A percentile compares a stretch with the other conserved stretches of the same genome.
Conservation (phyloP, 2,797 vertebrate genomes). For the Ataeniobius toweri region DNA sequence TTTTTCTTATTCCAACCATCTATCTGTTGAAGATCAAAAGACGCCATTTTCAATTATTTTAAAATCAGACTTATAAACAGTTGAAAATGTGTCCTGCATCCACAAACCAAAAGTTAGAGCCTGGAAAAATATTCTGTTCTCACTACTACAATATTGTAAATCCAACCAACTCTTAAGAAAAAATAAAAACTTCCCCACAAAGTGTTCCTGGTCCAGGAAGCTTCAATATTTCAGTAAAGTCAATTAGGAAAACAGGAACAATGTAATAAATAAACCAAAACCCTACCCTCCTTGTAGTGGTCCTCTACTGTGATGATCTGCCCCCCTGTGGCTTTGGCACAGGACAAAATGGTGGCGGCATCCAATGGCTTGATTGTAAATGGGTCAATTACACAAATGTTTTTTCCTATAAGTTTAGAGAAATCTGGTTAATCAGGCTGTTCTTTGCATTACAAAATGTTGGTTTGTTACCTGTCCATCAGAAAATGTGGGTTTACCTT, state of each 20-base stretch:
- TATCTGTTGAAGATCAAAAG: not conserved
- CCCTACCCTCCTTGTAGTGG: slow-evolving; percentile 88
- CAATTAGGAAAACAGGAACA: not conserved
- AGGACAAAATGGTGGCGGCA: slow-evolving; percentile 81
- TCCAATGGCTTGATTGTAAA: slow-evolving; percentile 93
- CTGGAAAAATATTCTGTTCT: not conserved
- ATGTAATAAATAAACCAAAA: not conserved
- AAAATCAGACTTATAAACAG: not conserved
- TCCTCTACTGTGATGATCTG: slow-evolving; percentile 90
- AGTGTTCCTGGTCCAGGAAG: not conserved
- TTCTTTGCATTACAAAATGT: not conserved
- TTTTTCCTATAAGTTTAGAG: slow-evolving; percentile 70
- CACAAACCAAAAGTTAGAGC: not conserved
- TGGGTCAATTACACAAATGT: slow-evolving; percentile 87
- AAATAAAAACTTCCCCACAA: not conserved
- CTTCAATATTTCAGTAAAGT: not conserved
- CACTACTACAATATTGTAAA: not conserved
- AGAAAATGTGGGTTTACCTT: slow-evolving; percentile 77
- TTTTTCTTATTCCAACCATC: not conserved
- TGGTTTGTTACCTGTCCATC: slow-evolving; percentile 7
- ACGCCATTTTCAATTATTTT: not conserved
- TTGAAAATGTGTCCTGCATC: not conserved
- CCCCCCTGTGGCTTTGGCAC: slow-evolving; percentile 83
- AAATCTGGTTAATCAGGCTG: not conserved
- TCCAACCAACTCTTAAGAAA: not conserved